Evolutionary conservation across 2,113 vertebrate genomes (phyloP).

Genomic region (Tetraodon nigroviridis): DNA sequence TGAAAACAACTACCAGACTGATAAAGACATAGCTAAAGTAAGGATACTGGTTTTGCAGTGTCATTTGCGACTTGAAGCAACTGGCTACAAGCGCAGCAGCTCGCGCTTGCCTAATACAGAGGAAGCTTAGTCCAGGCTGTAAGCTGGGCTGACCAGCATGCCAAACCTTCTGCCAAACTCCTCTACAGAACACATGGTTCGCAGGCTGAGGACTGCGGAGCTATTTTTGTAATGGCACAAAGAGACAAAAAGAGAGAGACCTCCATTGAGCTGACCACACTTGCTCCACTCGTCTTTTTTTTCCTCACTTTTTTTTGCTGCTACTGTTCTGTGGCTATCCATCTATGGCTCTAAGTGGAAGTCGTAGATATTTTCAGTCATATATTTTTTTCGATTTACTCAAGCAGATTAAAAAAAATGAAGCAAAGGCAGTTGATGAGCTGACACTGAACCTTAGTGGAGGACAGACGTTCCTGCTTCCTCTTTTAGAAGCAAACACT

Average conservation of each 20-base stretch:
- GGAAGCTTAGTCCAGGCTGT: slow-evolving; percentile 39
- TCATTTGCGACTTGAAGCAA: slow-evolving; percentile 9
- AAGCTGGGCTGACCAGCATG: slow-evolving; percentile 46
- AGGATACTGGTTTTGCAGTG: slow-evolving; percentile 26
- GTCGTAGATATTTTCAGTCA: neutral
- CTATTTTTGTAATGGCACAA: slow-evolving; percentile 57
- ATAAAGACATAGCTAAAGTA: slow-evolving; percentile 19
- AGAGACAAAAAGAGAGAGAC: slow-evolving; percentile 29
- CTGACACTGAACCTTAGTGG: slow-evolving; percentile 7
- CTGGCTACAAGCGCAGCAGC: neutral
- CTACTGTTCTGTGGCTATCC: neutral
- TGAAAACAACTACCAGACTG: slow-evolving; percentile 24
- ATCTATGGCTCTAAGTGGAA: neutral
- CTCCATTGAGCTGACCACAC: slow-evolving; percentile 29
- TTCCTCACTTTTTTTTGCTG: slow-evolving; percentile 1
- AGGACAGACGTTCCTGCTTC: slow-evolving; percentile 27
- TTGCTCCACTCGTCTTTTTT: slow-evolving; percentile 11
- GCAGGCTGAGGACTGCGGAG: slow-evolving; percentile 46
- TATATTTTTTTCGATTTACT: too few species aligned
- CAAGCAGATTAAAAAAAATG: neutral
- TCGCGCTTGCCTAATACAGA: neutral
- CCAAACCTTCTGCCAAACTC: slow-evolving; percentile 53
- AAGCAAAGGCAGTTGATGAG: slow-evolving; percentile 6
- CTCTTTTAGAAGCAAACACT: slow-evolving; percentile 39
- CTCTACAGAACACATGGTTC: slow-evolving; percentile 57